Evolutionary conservation across 2,113 vertebrate genomes (phyloP).

Genomic region (Anser brachyrhynchus): DNA sequence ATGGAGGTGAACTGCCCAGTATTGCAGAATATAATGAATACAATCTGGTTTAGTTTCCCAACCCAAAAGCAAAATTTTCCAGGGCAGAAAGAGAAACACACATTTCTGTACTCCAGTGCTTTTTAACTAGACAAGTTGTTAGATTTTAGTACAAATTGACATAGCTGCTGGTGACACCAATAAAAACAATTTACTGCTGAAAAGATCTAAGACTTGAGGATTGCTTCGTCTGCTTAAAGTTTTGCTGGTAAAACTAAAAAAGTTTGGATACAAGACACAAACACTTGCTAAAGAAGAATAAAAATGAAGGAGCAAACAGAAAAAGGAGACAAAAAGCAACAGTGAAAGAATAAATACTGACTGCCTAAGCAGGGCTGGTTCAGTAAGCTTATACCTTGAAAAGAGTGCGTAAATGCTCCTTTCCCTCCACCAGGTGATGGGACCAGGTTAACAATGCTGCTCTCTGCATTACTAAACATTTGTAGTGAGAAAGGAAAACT

Average conservation of each 20-base stretch:
- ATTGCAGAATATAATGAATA: neutral
- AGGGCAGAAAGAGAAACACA: constrained; percentile 1
- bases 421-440: neutral
- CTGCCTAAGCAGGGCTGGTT: neutral
- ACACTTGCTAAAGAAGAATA: neutral
- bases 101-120: constrained; percentile 13
- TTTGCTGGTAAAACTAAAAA: constrained; percentile 39
- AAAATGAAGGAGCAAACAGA: constrained; percentile 39
- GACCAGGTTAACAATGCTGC: neutral
- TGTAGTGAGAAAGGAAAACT: neutral
- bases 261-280: constrained; percentile 27
- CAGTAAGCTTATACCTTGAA: neutral
- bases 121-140: constrained; percentile 58
- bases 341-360: neutral
- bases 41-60: neutral
- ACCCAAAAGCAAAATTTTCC: neutral
- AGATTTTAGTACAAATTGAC: constrained; percentile 54
- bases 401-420: neutral
- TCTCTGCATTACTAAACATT: neutral
- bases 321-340: neutral
- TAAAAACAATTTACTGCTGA: constrained; percentile 65
- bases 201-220: constrained; percentile 36
- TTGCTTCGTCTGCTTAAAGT: neutral
- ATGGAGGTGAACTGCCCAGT: neutral
- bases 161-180: constrained; percentile 60